phyloP scores from a whole-genome alignment of 2,113 vertebrate species.

The Erythrocercus mccallii region DNA sequence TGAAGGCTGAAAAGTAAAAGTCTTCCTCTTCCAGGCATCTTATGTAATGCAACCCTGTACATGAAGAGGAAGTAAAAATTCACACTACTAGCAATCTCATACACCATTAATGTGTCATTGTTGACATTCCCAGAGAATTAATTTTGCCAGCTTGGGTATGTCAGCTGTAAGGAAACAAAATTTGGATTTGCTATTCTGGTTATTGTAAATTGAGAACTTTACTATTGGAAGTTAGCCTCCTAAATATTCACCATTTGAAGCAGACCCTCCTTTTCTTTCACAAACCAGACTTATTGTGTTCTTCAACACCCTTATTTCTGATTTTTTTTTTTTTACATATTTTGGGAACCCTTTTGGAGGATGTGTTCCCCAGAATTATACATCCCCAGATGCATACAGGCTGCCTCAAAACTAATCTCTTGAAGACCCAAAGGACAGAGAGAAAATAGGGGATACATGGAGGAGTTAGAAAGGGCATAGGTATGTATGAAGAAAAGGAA shows the following conservation, averaged over 20 bases:
- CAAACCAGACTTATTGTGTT: not conserved
- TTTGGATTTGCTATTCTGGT: not conserved
- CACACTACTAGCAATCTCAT: not conserved
- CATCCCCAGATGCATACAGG: fast-evolving
- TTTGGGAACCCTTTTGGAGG: not conserved
- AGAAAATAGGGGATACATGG: not conserved
- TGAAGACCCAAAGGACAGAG: not conserved
- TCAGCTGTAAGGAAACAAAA: not conserved
- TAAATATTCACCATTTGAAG: not conserved
- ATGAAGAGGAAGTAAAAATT: not conserved
- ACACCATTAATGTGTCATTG: not conserved
- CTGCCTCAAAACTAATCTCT: not conserved
- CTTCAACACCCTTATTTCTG: not conserved
- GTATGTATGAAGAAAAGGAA: not conserved
- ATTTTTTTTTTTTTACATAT: not conserved
- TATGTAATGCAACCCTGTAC: not conserved
- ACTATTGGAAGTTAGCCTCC: not conserved
- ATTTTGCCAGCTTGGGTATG: not conserved
- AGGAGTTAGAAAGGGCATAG: not conserved
- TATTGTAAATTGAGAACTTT: not conserved
- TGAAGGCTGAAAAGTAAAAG: not conserved
- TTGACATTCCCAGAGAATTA: not conserved
- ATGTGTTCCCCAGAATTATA: not conserved
- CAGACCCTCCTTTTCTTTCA: not conserved
- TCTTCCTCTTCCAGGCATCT: not conserved